Conservation (phyloP, 1,140 invertebrate species). For the Drosophila nebulosa region DNA sequence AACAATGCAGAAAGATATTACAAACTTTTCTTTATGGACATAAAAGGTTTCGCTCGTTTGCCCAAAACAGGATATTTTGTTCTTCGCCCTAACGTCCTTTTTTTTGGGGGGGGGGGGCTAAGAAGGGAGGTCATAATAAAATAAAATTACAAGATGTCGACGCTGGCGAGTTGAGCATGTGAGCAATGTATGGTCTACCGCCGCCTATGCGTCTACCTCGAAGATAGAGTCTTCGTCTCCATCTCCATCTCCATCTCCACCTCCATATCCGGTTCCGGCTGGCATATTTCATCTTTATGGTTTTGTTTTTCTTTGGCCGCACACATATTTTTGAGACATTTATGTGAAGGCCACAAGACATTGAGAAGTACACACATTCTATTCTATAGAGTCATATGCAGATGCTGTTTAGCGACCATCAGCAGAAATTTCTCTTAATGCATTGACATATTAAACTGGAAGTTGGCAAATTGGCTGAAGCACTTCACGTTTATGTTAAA, state of each 20-base stretch:
- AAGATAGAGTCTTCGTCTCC: no score
- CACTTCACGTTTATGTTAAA: no score
- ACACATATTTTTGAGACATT: slow-evolving; percentile 44
- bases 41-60: slow-evolving; percentile 40
- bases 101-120: neutral
- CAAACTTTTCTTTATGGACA: slow-evolving; percentile 55
- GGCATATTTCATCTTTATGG: slow-evolving; percentile 58
- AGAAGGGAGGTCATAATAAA: slow-evolving; percentile 40
- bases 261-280: neutral
- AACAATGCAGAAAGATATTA: slow-evolving; percentile 42
- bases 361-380: slow-evolving; percentile 22
- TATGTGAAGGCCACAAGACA: slow-evolving; percentile 39
- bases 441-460: no score
- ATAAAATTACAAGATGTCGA: slow-evolving; percentile 65
- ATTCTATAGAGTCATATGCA: slow-evolving; percentile 18
- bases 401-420: slow-evolving; percentile 20
- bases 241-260: neutral
- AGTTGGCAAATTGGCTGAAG: no score
- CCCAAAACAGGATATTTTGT: slow-evolving; percentile 9
- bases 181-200: slow-evolving; percentile 17
- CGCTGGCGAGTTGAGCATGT: slow-evolving; percentile 43
- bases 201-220: neutral
- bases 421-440: neutral
- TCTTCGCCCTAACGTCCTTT: slow-evolving; percentile 11
- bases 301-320: slow-evolving; percentile 31